Evolutionary conservation across 1,140 invertebrate species (phyloP).

Genomic region (Trichonephila clavipes): DNA sequence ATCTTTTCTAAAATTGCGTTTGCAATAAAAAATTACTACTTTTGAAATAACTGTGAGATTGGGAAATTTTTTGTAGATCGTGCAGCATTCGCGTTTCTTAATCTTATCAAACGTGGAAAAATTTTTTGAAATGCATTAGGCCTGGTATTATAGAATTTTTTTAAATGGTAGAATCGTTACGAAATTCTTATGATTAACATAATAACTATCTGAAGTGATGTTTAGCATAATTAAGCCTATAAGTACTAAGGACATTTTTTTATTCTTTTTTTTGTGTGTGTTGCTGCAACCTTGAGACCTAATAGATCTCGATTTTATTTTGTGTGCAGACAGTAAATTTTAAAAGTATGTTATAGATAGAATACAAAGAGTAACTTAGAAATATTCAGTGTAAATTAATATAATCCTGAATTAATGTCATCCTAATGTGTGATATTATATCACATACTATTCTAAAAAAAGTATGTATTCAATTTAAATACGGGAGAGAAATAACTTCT

Average conservation of each 20-base stretch:
- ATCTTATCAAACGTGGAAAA: too few relatives aligned
- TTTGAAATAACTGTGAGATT: too few relatives aligned
- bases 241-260: background rate
- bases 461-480: too few relatives aligned
- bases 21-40: too few relatives aligned
- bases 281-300: background rate
- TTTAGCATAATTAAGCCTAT: background rate
- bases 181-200: background rate
- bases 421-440: too few relatives aligned
- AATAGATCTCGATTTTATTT: background rate
- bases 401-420: background rate
- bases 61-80: too few relatives aligned
- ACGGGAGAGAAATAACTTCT: too few relatives aligned
- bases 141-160: too few relatives aligned
- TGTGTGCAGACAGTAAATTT: background rate
- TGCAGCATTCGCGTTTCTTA: too few relatives aligned
- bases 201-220: background rate
- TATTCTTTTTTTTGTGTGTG: background rate
- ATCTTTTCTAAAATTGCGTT: too few relatives aligned
- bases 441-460: too few relatives aligned
- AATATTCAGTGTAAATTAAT: background rate
- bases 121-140: too few relatives aligned
- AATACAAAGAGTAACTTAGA: conserved; percentile 17
- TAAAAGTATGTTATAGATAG: background rate
- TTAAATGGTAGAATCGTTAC: background rate